These are phyloP conservation scores for Orchestia grillus DNA, from an alignment of 1,140 invertebrate species.

Conservation along the genomic window DNA sequence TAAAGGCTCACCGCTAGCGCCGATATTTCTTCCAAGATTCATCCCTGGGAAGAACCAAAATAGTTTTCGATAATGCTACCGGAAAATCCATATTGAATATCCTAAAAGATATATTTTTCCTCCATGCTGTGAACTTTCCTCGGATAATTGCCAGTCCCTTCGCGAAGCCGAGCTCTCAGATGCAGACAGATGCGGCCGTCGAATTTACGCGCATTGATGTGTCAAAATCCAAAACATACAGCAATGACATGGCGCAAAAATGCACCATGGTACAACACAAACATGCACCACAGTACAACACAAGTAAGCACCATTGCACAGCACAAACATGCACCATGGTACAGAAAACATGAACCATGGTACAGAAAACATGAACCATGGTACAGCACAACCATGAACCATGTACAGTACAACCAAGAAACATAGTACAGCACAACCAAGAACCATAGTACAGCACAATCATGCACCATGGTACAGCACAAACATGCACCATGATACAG, in stretches of 20 bases:
- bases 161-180: not conserved
- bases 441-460: no score
- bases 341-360: no score
- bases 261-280: not conserved
- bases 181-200: not conserved
- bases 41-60: not conserved
- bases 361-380: no score
- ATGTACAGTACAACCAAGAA: no score
- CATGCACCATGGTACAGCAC: no score
- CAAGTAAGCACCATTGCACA: not conserved
- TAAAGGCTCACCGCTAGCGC: not conserved
- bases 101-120: not conserved
- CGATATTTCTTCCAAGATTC: conserved; percentile 12
- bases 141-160: not conserved
- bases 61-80: conserved; percentile 42
- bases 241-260: no score
- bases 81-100: conserved; percentile 51
- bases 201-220: not conserved
- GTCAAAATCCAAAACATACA: not conserved
- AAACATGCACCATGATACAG: no score
- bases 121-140: not conserved
- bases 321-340: not conserved
- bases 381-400: no score
- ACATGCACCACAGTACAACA: not conserved
- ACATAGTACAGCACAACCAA: no score